phyloP scores from a whole-genome alignment of 1,140 invertebrate species.

The Asbolus verrucosus region DNA sequence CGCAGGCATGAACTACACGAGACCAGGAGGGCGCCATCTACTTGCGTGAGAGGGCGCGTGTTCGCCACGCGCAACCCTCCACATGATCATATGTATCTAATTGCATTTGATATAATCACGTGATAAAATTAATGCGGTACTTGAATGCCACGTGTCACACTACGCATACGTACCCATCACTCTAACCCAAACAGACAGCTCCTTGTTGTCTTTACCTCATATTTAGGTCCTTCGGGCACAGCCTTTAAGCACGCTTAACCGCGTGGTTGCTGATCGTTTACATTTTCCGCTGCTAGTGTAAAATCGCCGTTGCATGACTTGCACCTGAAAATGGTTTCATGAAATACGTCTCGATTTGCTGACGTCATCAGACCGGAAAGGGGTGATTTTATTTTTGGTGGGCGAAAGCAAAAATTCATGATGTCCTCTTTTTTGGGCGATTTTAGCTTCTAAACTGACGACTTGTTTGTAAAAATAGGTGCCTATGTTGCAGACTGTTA shows the following conservation, averaged over 20 bases:
- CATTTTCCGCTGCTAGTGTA: too few species aligned
- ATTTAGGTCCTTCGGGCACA: not conserved
- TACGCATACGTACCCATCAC: constrained; percentile 4
- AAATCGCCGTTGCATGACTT: too few species aligned
- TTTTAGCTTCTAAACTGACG: too few species aligned
- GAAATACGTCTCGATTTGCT: constrained; percentile 19
- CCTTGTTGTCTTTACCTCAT: not conserved
- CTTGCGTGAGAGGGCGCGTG: constrained; percentile 42
- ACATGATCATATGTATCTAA: constrained; percentile 55
- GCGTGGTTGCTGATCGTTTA: not conserved
- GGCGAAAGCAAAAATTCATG: not conserved
- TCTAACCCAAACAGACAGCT: not conserved
- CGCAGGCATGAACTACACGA: constrained; percentile 14
- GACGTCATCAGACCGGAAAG: not conserved
- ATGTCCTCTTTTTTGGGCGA: not conserved
- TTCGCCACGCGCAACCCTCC: constrained; percentile 45
- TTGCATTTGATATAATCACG: constrained; percentile 56
- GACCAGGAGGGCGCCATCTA: constrained; percentile 26
- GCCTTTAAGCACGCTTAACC: too few species aligned
- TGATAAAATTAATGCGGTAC: constrained; percentile 59
- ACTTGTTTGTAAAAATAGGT: too few species aligned
- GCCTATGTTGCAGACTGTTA: too few species aligned
- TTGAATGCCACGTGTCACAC: constrained; percentile 55
- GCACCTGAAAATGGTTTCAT: constrained; percentile 21
- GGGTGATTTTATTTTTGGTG: not conserved